Evolutionary conservation across 2,113 vertebrate species (phyloP), one percentile per base, ranked within the genome.

Genomic region (Megaleporinus macrocephalus): DNA sequence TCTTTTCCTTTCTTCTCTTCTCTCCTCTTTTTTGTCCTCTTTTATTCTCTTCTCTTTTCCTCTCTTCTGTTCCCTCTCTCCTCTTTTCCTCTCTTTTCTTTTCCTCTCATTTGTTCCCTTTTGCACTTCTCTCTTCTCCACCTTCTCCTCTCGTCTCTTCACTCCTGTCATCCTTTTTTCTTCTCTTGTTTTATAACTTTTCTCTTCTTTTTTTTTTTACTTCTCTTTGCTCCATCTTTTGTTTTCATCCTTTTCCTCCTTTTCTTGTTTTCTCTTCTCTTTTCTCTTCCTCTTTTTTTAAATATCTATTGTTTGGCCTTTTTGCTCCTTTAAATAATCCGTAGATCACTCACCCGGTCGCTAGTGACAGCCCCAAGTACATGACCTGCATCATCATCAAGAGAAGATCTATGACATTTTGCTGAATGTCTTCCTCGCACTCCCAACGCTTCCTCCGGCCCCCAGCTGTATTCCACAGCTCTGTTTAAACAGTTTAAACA

Each of bases 401-500:
- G 20, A n/a, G 30, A 68, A 20, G 20, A 44, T 33, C 65, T 20
- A 29, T 73, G 70, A 51, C 44, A 55, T 29, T 73, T 29, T 30
- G 33, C 62, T 29, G 30, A 30, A 55, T 65, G 1, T 72, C 29
- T 55, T 63, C 15, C 24, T 73, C 20, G 65, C 66, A 47, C 36
- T 44, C 63, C n/a, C 22, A 20, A 26, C 63, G 2, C 9, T 22
- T 44, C 57, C 57, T 22, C 73, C 55, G 53, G 5, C 15, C 14
- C 29, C 12, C 63, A 70, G 55, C 47, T 82, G 80, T 82, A 61
- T 71, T 33, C 65, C 26, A 70, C 24, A 24, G 30, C 47, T 61
- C 74, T 51, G 36, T 62, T 53, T 51, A 66, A 66, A 29, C 61
- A 16, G 33, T 76, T 76, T 76, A 66, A 75, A 61, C 59, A 61